Base-by-base conservation (phyloP, 92 coral and sea anemone species). In the Epizoanthus scotinus region DNA sequence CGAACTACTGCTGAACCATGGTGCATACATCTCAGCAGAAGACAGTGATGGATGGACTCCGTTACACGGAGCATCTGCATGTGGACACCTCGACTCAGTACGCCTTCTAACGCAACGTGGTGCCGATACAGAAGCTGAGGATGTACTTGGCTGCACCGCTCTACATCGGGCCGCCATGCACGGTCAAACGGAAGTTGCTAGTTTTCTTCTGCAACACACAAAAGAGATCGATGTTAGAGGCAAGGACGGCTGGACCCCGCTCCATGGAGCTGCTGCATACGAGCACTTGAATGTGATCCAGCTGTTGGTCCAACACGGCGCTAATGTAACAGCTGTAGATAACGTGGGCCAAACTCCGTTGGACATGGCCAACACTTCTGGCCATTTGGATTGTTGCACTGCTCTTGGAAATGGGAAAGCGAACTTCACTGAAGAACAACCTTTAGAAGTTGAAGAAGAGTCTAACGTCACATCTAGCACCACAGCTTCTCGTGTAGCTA, bases 31-130 rank as follows among this genome's bases (percentile, higher is more conserved):
- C 20, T 13, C 3, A 5, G 55, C 72, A 19, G 44, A 21, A 67
- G 72, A 67, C 55, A 67, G 72, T 36, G 68, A 63, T 26, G 42
- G 22, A n/a, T 63, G 68, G 68, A 63, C 68, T 14, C 68, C 68
- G 28, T 63, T 67, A 19, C 72, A 67, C 20, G 72, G 55, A 38
- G 72, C 72, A 8, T 67, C 72, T 18, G 72, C 72, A 28, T 13
- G 28, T 19, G 72, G 72, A 5, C 72, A 67, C 54, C 55, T 67
- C 19, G 72, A 36, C 14, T 36, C 72, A 19, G 72, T 67, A 19
- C 6, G 52, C 24, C 21, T 15, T 21, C 44, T 67, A 52, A 40
- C 44, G 21, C 26, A 40, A 40, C 26, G 28, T 40, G 72, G 72
- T 20, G 72, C 72, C 14, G 72, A 67, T 40, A 36, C 24, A 21